Evolutionary conservation across 2,888 invertebrate genomes (phyloP), one percentile per base, ranked within the genome.

Genomic region (Cerastoderma edule): DNA sequence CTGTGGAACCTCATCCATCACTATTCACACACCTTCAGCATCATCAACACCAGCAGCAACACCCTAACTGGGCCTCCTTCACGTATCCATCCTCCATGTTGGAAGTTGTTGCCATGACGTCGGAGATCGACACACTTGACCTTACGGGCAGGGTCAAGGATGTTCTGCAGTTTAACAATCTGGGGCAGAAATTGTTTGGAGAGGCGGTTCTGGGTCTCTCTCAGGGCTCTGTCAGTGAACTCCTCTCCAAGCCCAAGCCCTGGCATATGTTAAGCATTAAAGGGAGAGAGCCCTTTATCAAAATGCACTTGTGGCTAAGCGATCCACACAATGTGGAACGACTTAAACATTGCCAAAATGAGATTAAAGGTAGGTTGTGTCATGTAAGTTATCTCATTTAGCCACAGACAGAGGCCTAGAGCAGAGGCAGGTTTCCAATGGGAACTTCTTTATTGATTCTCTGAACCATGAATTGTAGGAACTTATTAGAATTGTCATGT

Each of bases 231-330:
- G 99, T 99, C 16, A 98, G 98, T 89, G 99, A 99, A 93, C 94
- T 99, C 79, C 94, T 99, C 8, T 98, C 98, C 78, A 99, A 99
- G 93, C 99, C 99, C 4, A 99, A 99, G 91, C 99, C 99, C 0
- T 99, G 99, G 99, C 98, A 98, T 92, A 98, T 99, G 98, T 95
- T 99, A 69, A 98, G 98, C 91, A 98, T 98, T 92, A 99, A 99
- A 93, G 99, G 99, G 0, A 95, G 99, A 35, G 99, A 99, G 86
- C 93, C 93, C 33, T 93, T 93, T 88, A 91, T 93, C 83, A 92
- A 92, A 89, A 93, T 93, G 93, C 98, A 99, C 92, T 93, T 98
- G 80, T 99, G 99, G 99, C 94, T 99, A 39, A 96, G 97, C 88
- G 99, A 99, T 92, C 96, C 98, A 13, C 96, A 97, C 92, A 99